phyloP scores from a whole-genome alignment of 2,888 invertebrate species.

The Neocrepidodera transversa region DNA sequence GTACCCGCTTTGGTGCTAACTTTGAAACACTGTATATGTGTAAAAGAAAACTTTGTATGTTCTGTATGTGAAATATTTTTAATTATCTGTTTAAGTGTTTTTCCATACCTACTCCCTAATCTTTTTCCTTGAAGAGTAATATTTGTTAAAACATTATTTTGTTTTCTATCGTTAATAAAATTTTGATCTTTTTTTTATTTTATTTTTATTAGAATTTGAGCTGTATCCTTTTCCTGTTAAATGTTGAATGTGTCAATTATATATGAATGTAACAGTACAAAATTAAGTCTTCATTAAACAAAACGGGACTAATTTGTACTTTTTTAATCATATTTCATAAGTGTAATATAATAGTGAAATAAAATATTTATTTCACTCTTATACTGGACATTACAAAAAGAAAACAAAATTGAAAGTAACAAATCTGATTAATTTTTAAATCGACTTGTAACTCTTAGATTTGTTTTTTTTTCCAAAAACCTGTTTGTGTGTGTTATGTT shows the following conservation, averaged over 20 bases:
- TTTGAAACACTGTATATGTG: conserved; percentile 4
- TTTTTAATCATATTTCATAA: background rate
- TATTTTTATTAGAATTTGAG: conserved; percentile 1
- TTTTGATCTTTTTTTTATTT: conserved; percentile 2
- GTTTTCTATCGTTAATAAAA: conserved; percentile 14
- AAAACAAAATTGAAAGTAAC: too few relatives aligned
- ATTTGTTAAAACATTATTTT: background rate
- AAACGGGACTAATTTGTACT: background rate
- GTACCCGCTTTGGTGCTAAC: background rate
- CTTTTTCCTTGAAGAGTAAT: background rate
- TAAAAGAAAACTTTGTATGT: conserved; percentile 3
- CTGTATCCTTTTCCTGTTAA: background rate
- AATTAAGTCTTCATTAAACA: background rate
- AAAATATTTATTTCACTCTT: background rate
- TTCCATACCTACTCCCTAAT: background rate
- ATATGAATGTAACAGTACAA: background rate
- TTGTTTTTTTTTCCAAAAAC: too few relatives aligned
- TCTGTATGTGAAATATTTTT: conserved; percentile 20
- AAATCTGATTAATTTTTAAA: too few relatives aligned
- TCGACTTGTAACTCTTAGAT: too few relatives aligned
- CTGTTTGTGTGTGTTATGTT: background rate
- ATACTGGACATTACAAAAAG: too few relatives aligned
- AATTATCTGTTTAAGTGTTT: too few relatives aligned
- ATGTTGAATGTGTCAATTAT: conserved; percentile 13
- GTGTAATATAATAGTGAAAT: background rate